Evolutionary conservation across 53 echinoderm and acorn worm genomes (phyloP).

Genomic region (Crossaster papposus): DNA sequence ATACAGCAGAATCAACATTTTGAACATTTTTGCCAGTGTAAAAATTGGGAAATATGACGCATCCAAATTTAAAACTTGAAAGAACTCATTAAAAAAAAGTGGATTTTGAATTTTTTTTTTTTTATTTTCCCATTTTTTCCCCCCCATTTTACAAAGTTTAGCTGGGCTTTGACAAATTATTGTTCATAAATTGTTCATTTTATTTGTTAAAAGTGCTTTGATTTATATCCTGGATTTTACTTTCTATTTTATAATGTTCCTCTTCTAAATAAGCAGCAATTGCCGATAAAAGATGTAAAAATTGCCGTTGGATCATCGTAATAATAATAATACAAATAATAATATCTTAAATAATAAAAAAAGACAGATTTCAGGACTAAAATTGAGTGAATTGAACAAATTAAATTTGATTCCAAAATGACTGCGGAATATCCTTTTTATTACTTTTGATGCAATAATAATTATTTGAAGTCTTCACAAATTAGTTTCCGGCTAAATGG

Average conservation of each 20-base stretch:
- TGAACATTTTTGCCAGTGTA: too few species aligned
- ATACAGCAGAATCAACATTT: too few species aligned
- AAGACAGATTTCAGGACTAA: conserved; percentile 13
- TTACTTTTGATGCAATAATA: not conserved
- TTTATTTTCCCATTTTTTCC: too few species aligned
- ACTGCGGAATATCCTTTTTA: not conserved
- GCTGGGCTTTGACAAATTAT: conserved; percentile 27
- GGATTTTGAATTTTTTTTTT: too few species aligned
- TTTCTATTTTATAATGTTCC: conserved; percentile 11
- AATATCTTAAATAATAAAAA: not conserved
- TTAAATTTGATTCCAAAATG: not conserved
- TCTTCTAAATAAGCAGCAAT: conserved; percentile 3
- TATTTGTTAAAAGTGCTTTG: conserved; percentile 10
- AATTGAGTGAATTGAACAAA: not conserved
- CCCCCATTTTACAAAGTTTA: conserved; percentile 41
- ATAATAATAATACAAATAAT: not conserved
- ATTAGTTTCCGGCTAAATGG: too few species aligned
- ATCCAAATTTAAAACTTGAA: too few species aligned
- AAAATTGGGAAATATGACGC: too few species aligned
- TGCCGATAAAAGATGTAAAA: not conserved
- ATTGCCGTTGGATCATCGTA: not conserved
- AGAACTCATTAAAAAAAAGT: too few species aligned
- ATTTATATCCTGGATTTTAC: conserved; percentile 19
- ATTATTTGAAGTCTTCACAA: not conserved
- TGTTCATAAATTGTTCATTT: conserved; percentile 26